Base-by-base conservation (phyloP, 2,113 vertebrate species). In the Oreocharis arfaki region DNA sequence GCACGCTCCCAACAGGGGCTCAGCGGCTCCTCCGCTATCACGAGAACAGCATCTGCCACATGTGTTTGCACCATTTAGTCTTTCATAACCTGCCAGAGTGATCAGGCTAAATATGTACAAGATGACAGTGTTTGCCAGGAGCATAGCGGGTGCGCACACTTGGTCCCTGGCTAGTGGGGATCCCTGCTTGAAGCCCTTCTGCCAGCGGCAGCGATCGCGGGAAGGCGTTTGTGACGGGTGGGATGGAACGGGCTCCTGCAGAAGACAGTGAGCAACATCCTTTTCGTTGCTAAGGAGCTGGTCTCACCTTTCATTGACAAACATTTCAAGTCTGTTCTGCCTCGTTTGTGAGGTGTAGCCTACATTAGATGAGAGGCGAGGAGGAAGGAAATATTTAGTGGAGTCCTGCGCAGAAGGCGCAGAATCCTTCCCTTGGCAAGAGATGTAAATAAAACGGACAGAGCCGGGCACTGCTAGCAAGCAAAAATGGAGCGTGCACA, bases 71-170 rank as follows among this genome's bases (percentile, higher is more conserved):
- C 70, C 64, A 32, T 70, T 94, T 84, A 73, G 85, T 53, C 90
- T 88, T 87, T 95, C 93, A 81, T 55, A 93, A 92, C 87, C 93
- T 85, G 92, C 90, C 95, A 88, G 64, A 53, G 80, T 9, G 35
- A 85, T 90, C 88, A 81, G 91, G 84, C 89, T 89, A 65, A 90
- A 94, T 42, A 35, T 17, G 80, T 83, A 74, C 79, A 57, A 89
- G 79, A 75, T 33, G 80, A 79, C 84, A 89, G 24, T 10, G 83
- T 53, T 47, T 91, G 87, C 92, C 92, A 94, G 89, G 93, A 76
- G 84, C 79, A 35, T n/a, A 84, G 75, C 3, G 14, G 78, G 70
- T 68, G 73, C 68, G 63, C 59, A 83, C 33, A 88, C 80, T 42
- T 64, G 60, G 84, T 82, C 90, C 50, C 77, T 81, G 71, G 88